Percentiles rank a stretch among this genome's conserved stretches.
Conservation (phyloP, 2,797 vertebrate genomes). For the Smutsia temminckii region DNA sequence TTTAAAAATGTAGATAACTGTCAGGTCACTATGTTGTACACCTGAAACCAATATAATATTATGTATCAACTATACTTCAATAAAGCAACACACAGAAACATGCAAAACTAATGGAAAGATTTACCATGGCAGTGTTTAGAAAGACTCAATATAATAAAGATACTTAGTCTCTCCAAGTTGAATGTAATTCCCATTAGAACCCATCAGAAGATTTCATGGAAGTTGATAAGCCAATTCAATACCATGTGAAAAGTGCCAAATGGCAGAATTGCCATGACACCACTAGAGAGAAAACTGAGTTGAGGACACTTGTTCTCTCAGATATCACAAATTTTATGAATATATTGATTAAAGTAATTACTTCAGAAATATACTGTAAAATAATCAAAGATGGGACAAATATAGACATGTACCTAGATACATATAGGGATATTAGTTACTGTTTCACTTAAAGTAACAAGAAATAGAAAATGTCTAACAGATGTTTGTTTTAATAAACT, state of each 20-base stretch:
- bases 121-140: background rate
- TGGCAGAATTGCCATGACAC: background rate
- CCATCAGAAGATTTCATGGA: background rate
- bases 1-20: no score
- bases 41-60: no score
- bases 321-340: background rate
- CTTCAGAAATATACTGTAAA: background rate
- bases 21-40: no score
- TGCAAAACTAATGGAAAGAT: background rate
- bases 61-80: no score
- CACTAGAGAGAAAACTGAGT: background rate
- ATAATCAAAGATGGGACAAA: background rate
- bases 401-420: background rate
- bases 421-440: background rate
- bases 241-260: background rate
- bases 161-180: background rate
- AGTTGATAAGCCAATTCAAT: conserved; percentile 24
- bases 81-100: no score
- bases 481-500: background rate
- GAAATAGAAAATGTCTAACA: background rate
- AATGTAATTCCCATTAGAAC: background rate
- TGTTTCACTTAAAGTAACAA: background rate
- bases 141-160: background rate
- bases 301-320: background rate
- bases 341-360: background rate